These are phyloP conservation scores for Macropis europaea DNA, from an alignment of 2,888 invertebrate species.

Conservation along the genomic window DNA sequence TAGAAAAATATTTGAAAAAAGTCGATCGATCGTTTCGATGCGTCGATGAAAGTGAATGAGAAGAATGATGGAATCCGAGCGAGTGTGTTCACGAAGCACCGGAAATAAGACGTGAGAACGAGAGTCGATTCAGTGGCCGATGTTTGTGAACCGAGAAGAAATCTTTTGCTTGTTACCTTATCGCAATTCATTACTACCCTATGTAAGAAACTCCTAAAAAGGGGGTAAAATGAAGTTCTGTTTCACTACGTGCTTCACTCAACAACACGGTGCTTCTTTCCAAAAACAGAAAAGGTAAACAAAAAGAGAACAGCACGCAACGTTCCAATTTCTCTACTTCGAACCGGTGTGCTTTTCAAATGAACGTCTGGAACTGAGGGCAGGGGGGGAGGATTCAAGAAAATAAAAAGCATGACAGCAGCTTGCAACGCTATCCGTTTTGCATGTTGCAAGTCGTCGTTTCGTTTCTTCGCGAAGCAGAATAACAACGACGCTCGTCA, in stretches of 20 bases:
- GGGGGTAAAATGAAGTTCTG: conserved; percentile 30
- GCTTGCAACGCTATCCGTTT: conserved; percentile 18
- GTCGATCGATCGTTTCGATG: too few relatives aligned
- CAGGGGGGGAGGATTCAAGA: not conserved
- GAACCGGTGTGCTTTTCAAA: conserved; percentile 26
- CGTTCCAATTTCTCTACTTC: conserved; percentile 44
- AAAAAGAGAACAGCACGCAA: conserved; percentile 44
- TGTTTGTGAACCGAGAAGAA: not conserved
- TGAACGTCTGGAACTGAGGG: conserved; percentile 6
- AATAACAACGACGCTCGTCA: conserved; percentile 19
- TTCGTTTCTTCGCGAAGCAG: conserved; percentile 36
- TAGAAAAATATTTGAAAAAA: too few relatives aligned
- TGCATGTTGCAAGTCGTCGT: conserved; percentile 19
- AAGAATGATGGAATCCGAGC: not conserved
- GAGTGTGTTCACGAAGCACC: not conserved
- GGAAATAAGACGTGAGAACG: not conserved
- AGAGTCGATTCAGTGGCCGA: not conserved
- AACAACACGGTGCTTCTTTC: conserved; percentile 56
- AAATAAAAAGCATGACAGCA: conserved; percentile 13
- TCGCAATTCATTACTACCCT: conserved; percentile 37
- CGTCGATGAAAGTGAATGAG: not conserved
- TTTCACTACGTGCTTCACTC: conserved; percentile 67
- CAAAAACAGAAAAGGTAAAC: not conserved
- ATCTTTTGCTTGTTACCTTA: not conserved
- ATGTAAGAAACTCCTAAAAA: conserved; percentile 23